Conservation (phyloP, 2,888 invertebrate genomes). For the Scaptomyza tumidula region DNA sequence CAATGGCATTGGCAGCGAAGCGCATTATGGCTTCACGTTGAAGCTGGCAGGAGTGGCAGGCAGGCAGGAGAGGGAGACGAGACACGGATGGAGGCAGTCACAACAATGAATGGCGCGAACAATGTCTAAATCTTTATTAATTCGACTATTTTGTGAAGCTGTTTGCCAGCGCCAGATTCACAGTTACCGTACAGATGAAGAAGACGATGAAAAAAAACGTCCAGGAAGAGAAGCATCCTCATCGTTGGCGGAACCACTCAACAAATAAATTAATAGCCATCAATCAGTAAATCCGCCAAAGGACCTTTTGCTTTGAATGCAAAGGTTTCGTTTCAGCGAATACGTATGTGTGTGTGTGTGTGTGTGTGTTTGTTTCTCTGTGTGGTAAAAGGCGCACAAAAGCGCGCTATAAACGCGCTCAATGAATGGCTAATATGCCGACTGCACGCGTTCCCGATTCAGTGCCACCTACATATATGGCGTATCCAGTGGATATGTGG, state of each 20-base stretch:
- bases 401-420: constrained; percentile 75
- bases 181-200: neutral
- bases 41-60: neutral
- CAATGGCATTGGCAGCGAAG: constrained; percentile 49
- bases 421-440: constrained; percentile 76
- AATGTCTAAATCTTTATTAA: constrained; percentile 81
- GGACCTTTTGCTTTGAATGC: constrained; percentile 77
- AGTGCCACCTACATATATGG: neutral
- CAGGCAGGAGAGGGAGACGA: no score
- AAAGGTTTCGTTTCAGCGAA: constrained; percentile 46
- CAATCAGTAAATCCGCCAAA: constrained; percentile 80
- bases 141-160: constrained; percentile 73
- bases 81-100: constrained; percentile 5
- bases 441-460: constrained; percentile 56
- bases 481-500: neutral
- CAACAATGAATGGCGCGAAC: constrained; percentile 73
- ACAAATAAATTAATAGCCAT: constrained; percentile 81
- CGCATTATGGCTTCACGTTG: constrained; percentile 59
- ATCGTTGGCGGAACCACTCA: constrained; percentile 47
- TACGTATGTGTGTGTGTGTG: constrained; percentile 1
- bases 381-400: constrained; percentile 53
- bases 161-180: constrained; percentile 35
- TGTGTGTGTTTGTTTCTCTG: constrained; percentile 1
- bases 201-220: neutral
- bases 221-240: constrained; percentile 12